Percentiles rank a stretch among this genome's conserved stretches.
These are phyloP conservation scores for Campoletis sonorensis DNA, from an alignment of 1,140 invertebrate species.

Conservation along the genomic window DNA sequence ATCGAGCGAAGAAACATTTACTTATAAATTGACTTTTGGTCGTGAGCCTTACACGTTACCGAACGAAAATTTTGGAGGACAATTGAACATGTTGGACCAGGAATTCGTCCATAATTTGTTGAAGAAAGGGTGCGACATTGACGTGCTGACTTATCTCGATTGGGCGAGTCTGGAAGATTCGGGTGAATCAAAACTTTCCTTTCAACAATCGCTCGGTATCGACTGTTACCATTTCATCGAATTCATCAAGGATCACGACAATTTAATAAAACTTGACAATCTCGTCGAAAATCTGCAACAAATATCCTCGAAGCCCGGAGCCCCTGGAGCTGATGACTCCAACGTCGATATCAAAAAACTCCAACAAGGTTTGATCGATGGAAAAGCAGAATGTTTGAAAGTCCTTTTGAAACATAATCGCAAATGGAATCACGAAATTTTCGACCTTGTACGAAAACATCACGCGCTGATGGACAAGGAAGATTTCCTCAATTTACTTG, in stretches of 20 bases:
- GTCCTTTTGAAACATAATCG: constrained; percentile 63
- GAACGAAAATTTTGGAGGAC: constrained; percentile 37
- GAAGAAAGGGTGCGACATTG: constrained; percentile 64
- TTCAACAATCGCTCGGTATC: constrained; percentile 67
- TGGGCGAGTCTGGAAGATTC: constrained; percentile 68
- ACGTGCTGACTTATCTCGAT: constrained; percentile 64
- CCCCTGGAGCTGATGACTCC: constrained; percentile 3
- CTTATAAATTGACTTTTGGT: constrained; percentile 69
- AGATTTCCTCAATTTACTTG: constrained; percentile 59
- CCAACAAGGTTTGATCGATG: constrained; percentile 44
- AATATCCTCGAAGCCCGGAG: constrained; percentile 60
- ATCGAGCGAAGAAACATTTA: constrained; percentile 52
- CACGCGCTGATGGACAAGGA: constrained; percentile 52
- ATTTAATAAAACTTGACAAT: constrained; percentile 54
- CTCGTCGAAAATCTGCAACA: constrained; percentile 62
- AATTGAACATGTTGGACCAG: constrained; percentile 55
- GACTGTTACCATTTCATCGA: constrained; percentile 65
- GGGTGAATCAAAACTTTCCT: constrained; percentile 59
- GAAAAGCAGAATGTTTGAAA: constrained; percentile 54
- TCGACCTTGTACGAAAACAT: constrained; percentile 55
- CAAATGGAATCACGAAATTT: constrained; percentile 62
- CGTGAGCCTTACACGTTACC: constrained; percentile 45
- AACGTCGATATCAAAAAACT: constrained; percentile 61
- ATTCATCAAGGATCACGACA: constrained; percentile 52
- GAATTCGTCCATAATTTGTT: constrained; percentile 61